Evolutionary conservation across 2,113 vertebrate genomes (phyloP), one percentile per base, ranked within the genome.

Genomic region (Heterochromis multidens): DNA sequence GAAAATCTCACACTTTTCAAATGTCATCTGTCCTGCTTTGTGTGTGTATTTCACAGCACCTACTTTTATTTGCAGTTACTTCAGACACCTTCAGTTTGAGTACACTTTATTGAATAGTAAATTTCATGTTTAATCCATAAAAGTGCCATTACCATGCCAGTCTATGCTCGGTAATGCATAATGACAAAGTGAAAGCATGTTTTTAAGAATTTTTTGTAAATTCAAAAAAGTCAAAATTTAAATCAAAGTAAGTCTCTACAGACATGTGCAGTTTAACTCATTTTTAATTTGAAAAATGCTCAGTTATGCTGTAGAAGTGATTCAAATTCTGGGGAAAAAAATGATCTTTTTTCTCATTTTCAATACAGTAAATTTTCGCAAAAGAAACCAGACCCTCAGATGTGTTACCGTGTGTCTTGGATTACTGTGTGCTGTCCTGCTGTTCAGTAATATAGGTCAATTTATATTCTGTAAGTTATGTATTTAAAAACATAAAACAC

Each of bases 361-460:
- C 54, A 12, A 17, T 77, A 81, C 8, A 86, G 88, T 1, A 0
- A 43, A 82, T 80, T 31, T 78, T 27, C 49, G 49, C 43, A 70
- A 17, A 40, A 57, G 9, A 43, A 85, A 79, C 10, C 21, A 9
- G 5, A 23, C 61, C 2, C 70, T 8, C 7, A 65, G 80, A 62
- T 33, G 82, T 77, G 19, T 8, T 4, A 54, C 60, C 4, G 21
- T 76, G 33, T 80, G 82, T 80, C 74, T 93, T 1, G 80, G 77
- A 9, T 59, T 92, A 4, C 74, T 90, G 80, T 87, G 86, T 17
- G 62, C 23, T 8, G 19, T 84, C 56, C 80, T 92, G 61, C 12
- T 93, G 87, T 87, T 82, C 23, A 88, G 65, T 6, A 90, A 87
- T 60, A 35, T 93, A 1, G 88, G 80, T 63, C 89, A 88, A 29